A percentile compares a stretch with the other conserved stretches of the same genome.
Evolutionary conservation across 2,888 invertebrate species (phyloP).

Genomic region (Spisula solida): DNA sequence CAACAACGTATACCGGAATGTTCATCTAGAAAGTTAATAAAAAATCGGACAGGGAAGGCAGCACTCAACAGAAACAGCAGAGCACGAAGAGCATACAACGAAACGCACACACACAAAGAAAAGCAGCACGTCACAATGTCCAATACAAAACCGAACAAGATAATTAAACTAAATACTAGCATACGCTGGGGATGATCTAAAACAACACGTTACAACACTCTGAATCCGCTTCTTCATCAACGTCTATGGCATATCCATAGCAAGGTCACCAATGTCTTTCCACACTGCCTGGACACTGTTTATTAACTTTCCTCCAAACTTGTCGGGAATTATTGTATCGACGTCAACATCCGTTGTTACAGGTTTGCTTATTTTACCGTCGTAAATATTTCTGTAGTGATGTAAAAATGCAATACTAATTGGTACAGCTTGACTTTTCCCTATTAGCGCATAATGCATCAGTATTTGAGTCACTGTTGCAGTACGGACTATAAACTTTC

Average conservation of each 20-base stretch:
- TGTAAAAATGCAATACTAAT: conserved; percentile 72
- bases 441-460: conserved; percentile 76
- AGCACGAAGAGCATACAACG: too few relatives aligned
- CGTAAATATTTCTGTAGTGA: conserved; percentile 79
- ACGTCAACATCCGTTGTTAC: background rate
- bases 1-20: too few relatives aligned
- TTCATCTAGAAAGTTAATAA: too few relatives aligned
- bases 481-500: conserved; percentile 80
- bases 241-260: background rate
- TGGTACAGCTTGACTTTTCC: conserved; percentile 36
- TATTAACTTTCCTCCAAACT: conserved; percentile 4
- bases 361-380: background rate
- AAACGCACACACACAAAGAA: too few relatives aligned
- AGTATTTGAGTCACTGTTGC: conserved; percentile 71
- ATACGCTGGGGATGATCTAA: too few relatives aligned
- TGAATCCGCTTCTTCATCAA: too few relatives aligned
- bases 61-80: too few relatives aligned
- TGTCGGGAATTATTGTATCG: conserved; percentile 18
- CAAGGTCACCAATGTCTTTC: background rate
- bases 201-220: too few relatives aligned
- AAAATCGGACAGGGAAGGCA: too few relatives aligned
- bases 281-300: conserved; percentile 18
- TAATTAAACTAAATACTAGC: too few relatives aligned
- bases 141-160: too few relatives aligned
- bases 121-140: too few relatives aligned